Percentiles rank a stretch among this genome's conserved stretches.
Evolutionary conservation across 2,113 vertebrate genomes (phyloP).

Genomic region (Pluvianellus socialis): DNA sequence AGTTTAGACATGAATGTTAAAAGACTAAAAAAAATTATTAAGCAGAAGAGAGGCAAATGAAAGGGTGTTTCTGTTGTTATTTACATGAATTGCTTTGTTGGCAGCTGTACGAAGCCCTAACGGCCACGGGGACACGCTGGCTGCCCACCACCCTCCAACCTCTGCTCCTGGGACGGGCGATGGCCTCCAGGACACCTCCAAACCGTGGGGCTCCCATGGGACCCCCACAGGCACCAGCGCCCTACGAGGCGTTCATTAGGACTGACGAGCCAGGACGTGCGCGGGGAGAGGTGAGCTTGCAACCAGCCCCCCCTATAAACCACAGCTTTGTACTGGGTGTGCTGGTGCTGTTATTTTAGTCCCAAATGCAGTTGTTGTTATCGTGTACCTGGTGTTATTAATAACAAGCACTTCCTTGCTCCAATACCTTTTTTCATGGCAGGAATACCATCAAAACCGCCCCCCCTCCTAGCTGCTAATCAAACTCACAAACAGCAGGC

Average conservation of each 20-base stretch:
- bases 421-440: too few relatives aligned
- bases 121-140: accelerated
- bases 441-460: background rate
- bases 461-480: background rate
- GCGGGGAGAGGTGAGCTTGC: accelerated
- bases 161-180: too few relatives aligned
- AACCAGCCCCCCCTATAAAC: accelerated
- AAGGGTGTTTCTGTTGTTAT: background rate
- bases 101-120: background rate
- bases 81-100: background rate
- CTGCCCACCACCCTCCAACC: background rate
- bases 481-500: background rate
- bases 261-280: background rate
- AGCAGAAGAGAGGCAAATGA: background rate
- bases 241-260: accelerated
- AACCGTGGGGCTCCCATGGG: accelerated
- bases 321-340: background rate
- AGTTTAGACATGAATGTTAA: accelerated
- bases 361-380: background rate
- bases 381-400: background rate
- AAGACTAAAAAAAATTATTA: background rate
- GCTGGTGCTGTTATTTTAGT: background rate
- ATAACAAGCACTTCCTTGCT: background rate
- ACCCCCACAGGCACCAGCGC: accelerated
- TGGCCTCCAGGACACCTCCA: background rate